Evolutionary conservation across 2,888 invertebrate species (phyloP).

Genomic region (Ennomos quercinarius): DNA sequence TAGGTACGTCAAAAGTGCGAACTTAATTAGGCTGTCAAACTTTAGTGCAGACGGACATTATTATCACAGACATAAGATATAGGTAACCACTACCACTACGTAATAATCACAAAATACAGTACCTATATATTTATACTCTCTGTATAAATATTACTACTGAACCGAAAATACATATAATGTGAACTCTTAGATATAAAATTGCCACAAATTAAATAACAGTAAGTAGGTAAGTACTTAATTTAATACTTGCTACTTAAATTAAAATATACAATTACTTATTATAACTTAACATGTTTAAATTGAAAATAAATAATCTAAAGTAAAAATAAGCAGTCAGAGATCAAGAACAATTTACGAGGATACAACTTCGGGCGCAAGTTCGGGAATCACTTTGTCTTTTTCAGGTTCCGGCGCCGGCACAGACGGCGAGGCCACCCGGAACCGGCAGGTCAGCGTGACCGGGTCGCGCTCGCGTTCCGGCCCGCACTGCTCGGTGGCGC

Average conservation of each 20-base stretch:
- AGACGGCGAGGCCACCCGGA: conserved; percentile 11
- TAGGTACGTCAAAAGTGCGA: too few species aligned
- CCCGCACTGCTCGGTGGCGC: conserved; percentile 90
- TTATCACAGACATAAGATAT: too few species aligned
- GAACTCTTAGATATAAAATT: too few species aligned
- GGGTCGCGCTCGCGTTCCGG: conserved; percentile 89
- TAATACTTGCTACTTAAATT: conserved; percentile 22
- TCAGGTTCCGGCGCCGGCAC: conserved; percentile 2
- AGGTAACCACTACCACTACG: too few species aligned
- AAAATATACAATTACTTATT: conserved; percentile 32
- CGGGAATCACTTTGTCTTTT: conserved; percentile 20
- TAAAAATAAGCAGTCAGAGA: conserved; percentile 56
- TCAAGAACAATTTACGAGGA: conserved; percentile 58
- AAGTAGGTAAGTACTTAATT: too few species aligned
- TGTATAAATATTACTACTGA: too few species aligned
- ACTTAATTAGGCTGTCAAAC: too few species aligned
- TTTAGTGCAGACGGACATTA: too few species aligned
- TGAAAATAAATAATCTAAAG: conserved; percentile 43
- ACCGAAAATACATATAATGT: too few species aligned
- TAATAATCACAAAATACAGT: too few species aligned
- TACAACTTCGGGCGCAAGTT: conserved; percentile 60
- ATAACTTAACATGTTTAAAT: conserved; percentile 42
- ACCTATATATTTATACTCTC: too few species aligned
- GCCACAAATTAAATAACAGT: too few species aligned
- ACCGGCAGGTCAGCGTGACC: conserved; percentile 86